Conservation (phyloP, 2,888 invertebrate species). For the Melieria omissa region DNA sequence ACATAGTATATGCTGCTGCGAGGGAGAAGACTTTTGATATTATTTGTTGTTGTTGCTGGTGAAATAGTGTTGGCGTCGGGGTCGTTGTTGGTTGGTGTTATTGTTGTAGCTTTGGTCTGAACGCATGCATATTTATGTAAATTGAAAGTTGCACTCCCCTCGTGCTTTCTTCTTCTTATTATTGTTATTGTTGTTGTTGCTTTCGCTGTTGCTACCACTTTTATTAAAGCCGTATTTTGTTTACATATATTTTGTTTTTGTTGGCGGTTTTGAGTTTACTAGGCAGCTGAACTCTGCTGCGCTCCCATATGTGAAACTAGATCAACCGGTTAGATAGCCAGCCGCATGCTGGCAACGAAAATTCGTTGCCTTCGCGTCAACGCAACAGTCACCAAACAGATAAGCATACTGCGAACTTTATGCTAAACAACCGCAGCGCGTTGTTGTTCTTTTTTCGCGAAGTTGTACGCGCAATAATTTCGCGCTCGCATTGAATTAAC, state of each 20-base stretch:
- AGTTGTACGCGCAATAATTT: neutral
- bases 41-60: too few relatives aligned
- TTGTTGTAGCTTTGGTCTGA: too few relatives aligned
- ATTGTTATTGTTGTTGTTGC: neutral
- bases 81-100: too few relatives aligned
- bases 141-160: too few relatives aligned
- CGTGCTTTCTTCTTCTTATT: neutral
- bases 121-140: too few relatives aligned
- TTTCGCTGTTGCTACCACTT: neutral
- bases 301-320: slow-evolving; percentile 21
- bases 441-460: slow-evolving; percentile 2
- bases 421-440: neutral
- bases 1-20: too few relatives aligned
- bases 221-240: neutral
- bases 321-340: slow-evolving; percentile 31
- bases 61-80: too few relatives aligned
- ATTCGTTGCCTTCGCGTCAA: neutral
- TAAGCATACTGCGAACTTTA: too few relatives aligned
- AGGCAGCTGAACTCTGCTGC: neutral
- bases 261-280: neutral
- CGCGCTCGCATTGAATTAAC: neutral
- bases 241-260: neutral
- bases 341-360: neutral
- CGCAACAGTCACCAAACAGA: too few relatives aligned
- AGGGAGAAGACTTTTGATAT: too few relatives aligned